These are phyloP conservation scores for Amazona guildingii DNA, from an alignment of 2,113 vertebrate genomes.

Conservation along the genomic window DNA sequence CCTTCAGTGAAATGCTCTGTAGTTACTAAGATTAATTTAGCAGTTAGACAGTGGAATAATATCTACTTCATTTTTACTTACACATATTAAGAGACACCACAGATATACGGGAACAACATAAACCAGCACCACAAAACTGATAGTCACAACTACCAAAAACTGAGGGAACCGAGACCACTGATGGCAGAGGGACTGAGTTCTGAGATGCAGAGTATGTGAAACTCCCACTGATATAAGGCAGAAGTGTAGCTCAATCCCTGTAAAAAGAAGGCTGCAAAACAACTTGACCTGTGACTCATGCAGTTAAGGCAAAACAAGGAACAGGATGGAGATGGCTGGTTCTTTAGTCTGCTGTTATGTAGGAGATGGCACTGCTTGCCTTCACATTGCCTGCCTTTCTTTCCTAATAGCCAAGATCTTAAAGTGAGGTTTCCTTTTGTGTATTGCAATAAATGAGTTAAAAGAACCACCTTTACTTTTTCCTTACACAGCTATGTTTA, in stretches of 20 bases:
- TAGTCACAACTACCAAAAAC: not conserved
- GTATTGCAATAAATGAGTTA: not conserved
- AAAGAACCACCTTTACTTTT: not conserved
- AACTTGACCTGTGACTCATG: not conserved
- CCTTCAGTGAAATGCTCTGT: not conserved
- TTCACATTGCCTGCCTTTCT: not conserved
- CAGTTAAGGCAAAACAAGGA: constrained; percentile 9
- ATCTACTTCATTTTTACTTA: not conserved
- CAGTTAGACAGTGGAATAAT: constrained; percentile 4
- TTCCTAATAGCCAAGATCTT: not conserved
- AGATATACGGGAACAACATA: not conserved
- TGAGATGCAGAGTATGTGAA: not conserved
- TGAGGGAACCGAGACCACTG: not conserved
- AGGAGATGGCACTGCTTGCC: not conserved
- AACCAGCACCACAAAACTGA: not conserved
- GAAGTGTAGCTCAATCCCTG: not conserved
- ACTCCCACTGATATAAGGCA: not conserved
- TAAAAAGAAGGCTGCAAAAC: not conserved
- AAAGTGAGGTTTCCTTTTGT: not conserved
- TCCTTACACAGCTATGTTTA: constrained; percentile 6
- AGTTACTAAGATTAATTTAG: constrained; percentile 19
- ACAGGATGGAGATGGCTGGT: not conserved
- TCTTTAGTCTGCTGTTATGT: not conserved
- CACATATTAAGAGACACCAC: not conserved
- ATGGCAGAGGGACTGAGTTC: not conserved